Conservation (phyloP, 2,797 vertebrate species). For the Xiphorhynchus erythropygius region DNA sequence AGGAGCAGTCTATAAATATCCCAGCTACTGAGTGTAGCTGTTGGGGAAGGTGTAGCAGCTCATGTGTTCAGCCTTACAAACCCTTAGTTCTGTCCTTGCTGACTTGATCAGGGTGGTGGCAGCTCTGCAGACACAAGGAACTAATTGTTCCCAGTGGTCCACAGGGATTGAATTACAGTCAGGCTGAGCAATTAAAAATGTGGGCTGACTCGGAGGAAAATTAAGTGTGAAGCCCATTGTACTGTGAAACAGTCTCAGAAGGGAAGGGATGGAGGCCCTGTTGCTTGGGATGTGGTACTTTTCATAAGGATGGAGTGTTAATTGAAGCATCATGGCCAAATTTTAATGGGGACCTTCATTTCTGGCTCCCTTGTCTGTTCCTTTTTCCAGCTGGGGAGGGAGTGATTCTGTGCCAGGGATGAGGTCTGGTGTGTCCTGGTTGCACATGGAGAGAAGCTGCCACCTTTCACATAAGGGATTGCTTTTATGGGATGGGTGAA, state of each 20-base stretch:
- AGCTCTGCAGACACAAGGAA: neutral
- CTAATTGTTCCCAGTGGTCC: neutral
- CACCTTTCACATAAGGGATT: neutral
- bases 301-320: neutral
- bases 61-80: neutral
- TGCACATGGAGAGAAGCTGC: neutral
- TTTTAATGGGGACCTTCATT: neutral
- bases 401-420: neutral
- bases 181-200: neutral
- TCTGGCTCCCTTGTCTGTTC: neutral
- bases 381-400: neutral
- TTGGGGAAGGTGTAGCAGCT: neutral
- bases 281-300: neutral
- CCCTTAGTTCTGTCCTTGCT: neutral
- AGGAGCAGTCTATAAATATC: neutral
- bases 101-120: neutral
- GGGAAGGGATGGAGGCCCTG: neutral
- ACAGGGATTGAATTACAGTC: neutral
- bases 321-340: neutral
- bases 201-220: neutral
- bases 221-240: slow-evolving; percentile 11
- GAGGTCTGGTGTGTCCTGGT: neutral
- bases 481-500: neutral
- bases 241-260: neutral
- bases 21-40: neutral